Evolutionary conservation across 2,797 vertebrate genomes (phyloP), one percentile per base, ranked within the genome.

Genomic region (Clangula hyemalis): DNA sequence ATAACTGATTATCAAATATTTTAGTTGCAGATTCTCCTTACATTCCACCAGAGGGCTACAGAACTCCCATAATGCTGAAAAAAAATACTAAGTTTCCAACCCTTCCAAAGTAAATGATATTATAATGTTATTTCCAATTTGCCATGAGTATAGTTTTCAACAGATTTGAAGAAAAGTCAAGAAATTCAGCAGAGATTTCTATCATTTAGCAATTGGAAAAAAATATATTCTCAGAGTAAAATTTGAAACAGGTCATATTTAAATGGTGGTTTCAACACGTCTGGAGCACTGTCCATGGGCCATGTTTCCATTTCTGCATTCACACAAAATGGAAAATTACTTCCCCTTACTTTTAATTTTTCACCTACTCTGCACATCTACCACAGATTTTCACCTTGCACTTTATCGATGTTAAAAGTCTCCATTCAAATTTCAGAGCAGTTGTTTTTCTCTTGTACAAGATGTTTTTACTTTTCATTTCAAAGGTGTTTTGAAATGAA

Each of bases 11-110:
- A 89, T 54, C 58, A 92, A 94, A 73, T 72, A 92, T 85, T 94
- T 94, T 51, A 88, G 47, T 89, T 95, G 85, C 49, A 62, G 93
- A 90, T 92, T 94, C 54, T 96, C 69, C 71, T 95, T 74, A 85
- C 25, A 81, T 57, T 97, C 85, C 89, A 97, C 90, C 94, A 97
- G 95, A 93, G 87, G 95, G 89, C 91, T 97, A 96, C 82, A 94
- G 85, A 97, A 97, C 86, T 94, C 85, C 77, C 92, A 79, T 96
- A 96, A 96, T 82, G 75, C 41, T 83, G 24, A 88, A 84, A 89
- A 89, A 47, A 21, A 47, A 47, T 22, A 47, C 47, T 75, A 94
- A 75, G 34, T 96, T 96, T 89, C 38, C 65, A 90, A 76, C 25
- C 54, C 91, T 93, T 90, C 61, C 38, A 39, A 61, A 89, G 28